Evolutionary conservation across 2,888 invertebrate genomes (phyloP).

Genomic region (Limnephilus marmoratus): DNA sequence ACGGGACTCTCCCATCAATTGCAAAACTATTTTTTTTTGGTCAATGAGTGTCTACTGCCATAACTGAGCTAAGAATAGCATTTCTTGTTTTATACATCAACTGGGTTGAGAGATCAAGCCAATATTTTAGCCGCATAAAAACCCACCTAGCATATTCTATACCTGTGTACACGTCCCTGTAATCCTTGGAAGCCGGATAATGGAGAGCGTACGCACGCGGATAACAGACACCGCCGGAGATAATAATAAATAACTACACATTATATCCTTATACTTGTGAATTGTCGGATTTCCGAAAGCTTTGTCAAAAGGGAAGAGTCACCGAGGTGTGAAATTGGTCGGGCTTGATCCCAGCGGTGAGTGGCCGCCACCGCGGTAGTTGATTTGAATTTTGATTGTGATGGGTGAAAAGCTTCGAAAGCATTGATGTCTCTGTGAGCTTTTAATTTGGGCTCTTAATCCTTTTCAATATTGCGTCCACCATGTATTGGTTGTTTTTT

Average conservation of each 20-base stretch:
- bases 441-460: background rate
- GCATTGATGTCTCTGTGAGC: background rate
- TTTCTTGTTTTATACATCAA: no score
- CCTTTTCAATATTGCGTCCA: background rate
- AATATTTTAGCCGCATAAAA: background rate
- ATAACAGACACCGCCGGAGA: constrained; percentile 18
- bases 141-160: background rate
- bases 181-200: constrained; percentile 37
- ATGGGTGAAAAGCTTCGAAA: background rate
- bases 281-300: constrained; percentile 49
- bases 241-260: background rate
- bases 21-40: no score
- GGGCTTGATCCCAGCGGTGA: constrained; percentile 30
- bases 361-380: constrained; percentile 4
- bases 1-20: no score
- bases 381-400: constrained; percentile 7
- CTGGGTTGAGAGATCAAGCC: no score
- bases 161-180: background rate
- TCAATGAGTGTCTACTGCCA: no score
- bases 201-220: background rate
- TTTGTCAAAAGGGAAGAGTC: constrained; percentile 50
- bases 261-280: constrained; percentile 27
- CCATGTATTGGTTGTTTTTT: background rate
- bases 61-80: no score
- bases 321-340: constrained; percentile 55